Base-by-base conservation (phyloP, 1,140 invertebrate species). In the Agrilus planipennis region DNA sequence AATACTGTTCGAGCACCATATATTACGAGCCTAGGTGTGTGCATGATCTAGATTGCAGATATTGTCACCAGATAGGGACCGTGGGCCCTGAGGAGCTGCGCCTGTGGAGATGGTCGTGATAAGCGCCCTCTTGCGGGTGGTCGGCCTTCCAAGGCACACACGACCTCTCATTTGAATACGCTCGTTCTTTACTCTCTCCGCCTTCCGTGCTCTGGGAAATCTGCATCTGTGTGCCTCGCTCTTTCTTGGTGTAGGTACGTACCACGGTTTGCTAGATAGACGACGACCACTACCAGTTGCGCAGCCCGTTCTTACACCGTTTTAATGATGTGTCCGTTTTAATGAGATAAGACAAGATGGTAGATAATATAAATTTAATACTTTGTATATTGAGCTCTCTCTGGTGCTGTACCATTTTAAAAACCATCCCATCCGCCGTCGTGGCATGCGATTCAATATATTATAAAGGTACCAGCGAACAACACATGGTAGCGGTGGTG, bases 11-110 rank as follows among this genome's bases (percentile, higher is more conserved):
- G n/a, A n/a, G n/a, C n/a, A n/a, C n/a, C n/a, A n/a, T n/a, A n/a
- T 46, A 53, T 56, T 56, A 57, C 51, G 57, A 51, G 55, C 51
- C 46, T 53, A 57, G 55, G 57, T 60, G 55, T 60, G 52, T 50
- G 52, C 54, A 57, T 57, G 54, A 60, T 60, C 58, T 60, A 57
- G 58, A 60, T 57, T 57, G 57, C 41, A 58, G 60, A 62, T 62
- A 49, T 62, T 62, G 60, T 62, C 60, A 60, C 60, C 60, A 62
- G 60, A 62, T 62, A 60, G 45, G 40, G 30, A 35, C 36, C 42
- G 36, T 43, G 51, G 42, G 41, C 34, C 21, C 42, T 42, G 39
- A 46, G 43, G 48, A n/a, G 49, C 47, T 38, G 39, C 43, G 34
- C 44, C 42, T 47, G 54, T 52, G 57, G 50, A 53, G 58, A 57